phyloP scores from a whole-genome alignment of 2,797 vertebrate genomes.

The Triplophysa yarkandensis region DNA sequence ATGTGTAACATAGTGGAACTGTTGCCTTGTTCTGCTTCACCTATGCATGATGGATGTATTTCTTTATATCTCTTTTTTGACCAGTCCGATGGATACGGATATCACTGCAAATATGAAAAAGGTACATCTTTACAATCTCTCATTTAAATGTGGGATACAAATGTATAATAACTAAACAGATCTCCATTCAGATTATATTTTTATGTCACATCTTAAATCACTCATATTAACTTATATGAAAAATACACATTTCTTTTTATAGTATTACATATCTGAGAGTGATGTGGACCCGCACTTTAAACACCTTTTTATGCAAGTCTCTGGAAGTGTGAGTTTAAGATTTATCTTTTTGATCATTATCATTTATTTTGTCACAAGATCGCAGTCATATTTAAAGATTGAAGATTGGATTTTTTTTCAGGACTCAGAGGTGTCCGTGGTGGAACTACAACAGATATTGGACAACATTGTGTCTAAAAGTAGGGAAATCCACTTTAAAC shows the following conservation, averaged over 20 bases:
- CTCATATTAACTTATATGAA: background rate
- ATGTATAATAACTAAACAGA: background rate
- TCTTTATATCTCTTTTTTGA: background rate
- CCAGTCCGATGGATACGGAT: slow-evolving; percentile 78
- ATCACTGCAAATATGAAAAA: background rate
- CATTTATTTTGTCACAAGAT: background rate
- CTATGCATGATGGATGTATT: background rate
- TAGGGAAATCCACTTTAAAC: slow-evolving; percentile 65
- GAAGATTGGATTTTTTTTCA: slow-evolving; percentile 37
- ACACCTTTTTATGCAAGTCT: slow-evolving; percentile 80
- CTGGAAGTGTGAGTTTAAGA: slow-evolving; percentile 80
- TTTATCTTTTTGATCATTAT: background rate
- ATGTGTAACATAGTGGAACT: background rate
- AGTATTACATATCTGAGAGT: slow-evolving; percentile 78
- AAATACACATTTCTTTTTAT: background rate
- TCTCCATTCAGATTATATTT: too few species aligned
- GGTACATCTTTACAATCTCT: background rate
- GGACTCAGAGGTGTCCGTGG: slow-evolving; percentile 87
- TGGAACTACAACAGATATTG: slow-evolving; percentile 83
- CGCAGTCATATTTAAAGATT: background rate
- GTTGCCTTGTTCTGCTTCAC: background rate
- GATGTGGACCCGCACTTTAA: slow-evolving; percentile 85
- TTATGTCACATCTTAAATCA: background rate
- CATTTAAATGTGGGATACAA: background rate
- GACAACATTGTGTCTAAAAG: slow-evolving; percentile 82